phyloP scores from a whole-genome alignment of 2,888 invertebrate genomes.

The Laspeyria flexula region DNA sequence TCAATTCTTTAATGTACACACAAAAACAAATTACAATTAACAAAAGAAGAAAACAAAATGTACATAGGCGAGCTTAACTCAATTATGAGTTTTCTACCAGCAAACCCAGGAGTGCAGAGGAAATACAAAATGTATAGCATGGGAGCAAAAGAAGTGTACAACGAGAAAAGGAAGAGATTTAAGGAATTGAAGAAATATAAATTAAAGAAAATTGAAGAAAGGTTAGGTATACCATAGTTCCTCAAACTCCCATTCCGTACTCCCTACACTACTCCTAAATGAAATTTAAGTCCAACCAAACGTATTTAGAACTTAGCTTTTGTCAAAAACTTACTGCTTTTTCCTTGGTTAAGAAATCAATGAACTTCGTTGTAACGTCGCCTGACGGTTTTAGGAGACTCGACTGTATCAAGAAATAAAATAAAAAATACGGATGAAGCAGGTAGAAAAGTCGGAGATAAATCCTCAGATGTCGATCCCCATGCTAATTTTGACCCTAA shows the following conservation, averaged over 20 bases:
- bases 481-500: slow-evolving; percentile 40
- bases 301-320: slow-evolving; percentile 54
- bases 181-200: no score
- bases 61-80: no score
- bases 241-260: slow-evolving; percentile 26
- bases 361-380: slow-evolving; percentile 42
- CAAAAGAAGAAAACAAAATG: no score
- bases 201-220: no score
- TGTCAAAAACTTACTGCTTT: slow-evolving; percentile 38
- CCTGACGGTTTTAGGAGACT: slow-evolving; percentile 34
- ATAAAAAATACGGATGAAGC: slow-evolving; percentile 25
- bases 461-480: slow-evolving; percentile 40
- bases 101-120: no score
- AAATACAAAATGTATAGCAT: no score
- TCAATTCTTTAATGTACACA: no score
- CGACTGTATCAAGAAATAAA: slow-evolving; percentile 10
- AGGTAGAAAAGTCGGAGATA: slow-evolving; percentile 33
- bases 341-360: slow-evolving; percentile 29
- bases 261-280: slow-evolving; percentile 43
- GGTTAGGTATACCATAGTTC: no score
- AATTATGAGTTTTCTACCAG: no score
- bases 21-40: no score
- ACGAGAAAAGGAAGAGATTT: no score
- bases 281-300: slow-evolving; percentile 52
- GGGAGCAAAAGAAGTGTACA: no score